Base-by-base conservation (phyloP, 2,797 vertebrate species). In the Ceyx erithaca region DNA sequence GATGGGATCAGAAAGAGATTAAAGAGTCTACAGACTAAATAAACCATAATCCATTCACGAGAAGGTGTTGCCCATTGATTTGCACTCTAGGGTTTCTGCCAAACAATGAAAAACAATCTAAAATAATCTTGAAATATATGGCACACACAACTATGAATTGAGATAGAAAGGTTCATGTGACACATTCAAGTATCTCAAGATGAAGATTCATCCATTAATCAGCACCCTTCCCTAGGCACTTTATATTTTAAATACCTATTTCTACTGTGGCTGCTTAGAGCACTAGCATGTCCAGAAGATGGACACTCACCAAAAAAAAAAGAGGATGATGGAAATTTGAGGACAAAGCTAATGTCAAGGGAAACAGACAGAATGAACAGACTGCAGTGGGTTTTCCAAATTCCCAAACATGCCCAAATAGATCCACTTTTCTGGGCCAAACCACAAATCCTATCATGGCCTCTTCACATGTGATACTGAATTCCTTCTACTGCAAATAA, bases 161-260 rank as follows among this genome's bases (percentile, higher is more conserved):
- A 92, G 69, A 66, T 10, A 61, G 59, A 89, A 86, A 85, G 66
- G 48, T 33, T 67, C 12, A 0, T 14, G 28, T 31, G 84, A 81
- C 37, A 12, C 7, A 72, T 26, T 68, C 48, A 73, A 40, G 83
- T 31, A 41, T 51, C 77, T 66, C 63, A 85, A 46, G 64, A 49
- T 52, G 66, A 86, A 93, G 72, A 89, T 59, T 66, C 77, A 70
- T n/a, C 81, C 81, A 63, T 57, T 62, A 90, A 87, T 76, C 72
- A 51, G 79, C 70, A 80, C 19, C 66, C 62, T 72, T 58, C 71
- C 55, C 62, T 19, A 67, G 20, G 18, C 48, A 30, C 59, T 89
- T 59, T 9, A 45, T 14, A 55, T 54, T 89, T 89, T 80, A 63
- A 85, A 78, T 21, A 69, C n/a, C 10, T 48, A 40, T 68, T 93